Evolutionary conservation across 2,797 vertebrate species (phyloP).

Genomic region (Gastrophryne carolinensis): DNA sequence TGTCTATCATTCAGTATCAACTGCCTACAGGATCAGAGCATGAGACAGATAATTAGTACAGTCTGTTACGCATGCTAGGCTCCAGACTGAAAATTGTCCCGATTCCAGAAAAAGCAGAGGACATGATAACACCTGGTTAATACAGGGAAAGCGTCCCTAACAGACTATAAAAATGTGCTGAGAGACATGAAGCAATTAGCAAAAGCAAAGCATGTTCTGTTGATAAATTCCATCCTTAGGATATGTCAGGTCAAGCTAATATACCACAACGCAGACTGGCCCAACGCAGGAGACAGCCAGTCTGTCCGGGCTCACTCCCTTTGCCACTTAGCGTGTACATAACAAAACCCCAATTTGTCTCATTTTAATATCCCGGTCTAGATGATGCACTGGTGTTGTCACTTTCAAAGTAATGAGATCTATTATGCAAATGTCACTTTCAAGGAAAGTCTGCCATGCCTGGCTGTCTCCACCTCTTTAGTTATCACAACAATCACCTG

Average conservation of each 20-base stretch:
- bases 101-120: conserved; percentile 30
- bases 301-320: conserved; percentile 55
- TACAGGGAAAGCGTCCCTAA: conserved; percentile 44
- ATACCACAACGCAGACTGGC: conserved; percentile 58
- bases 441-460: conserved; percentile 40
- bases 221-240: conserved; percentile 62
- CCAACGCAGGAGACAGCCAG: conserved; percentile 64
- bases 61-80: conserved; percentile 36
- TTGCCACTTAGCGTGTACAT: conserved; percentile 56
- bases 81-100: conserved; percentile 48
- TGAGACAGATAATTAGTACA: conserved; percentile 15
- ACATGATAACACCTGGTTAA: conserved; percentile 47
- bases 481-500: conserved; percentile 59
- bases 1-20: neutral
- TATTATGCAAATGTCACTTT: conserved; percentile 28
- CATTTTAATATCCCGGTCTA: conserved; percentile 57
- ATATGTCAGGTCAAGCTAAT: conserved; percentile 51
- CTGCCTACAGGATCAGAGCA: conserved; percentile 11
- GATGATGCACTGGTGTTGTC: conserved; percentile 38
- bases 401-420: neutral
- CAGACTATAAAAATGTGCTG: conserved; percentile 53
- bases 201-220: conserved; percentile 62
- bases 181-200: conserved; percentile 61
- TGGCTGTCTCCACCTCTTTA: conserved; percentile 51
- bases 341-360: conserved; percentile 55